phyloP scores from a whole-genome alignment of 2,888 invertebrate species.

The Mactromeris polynyma region DNA sequence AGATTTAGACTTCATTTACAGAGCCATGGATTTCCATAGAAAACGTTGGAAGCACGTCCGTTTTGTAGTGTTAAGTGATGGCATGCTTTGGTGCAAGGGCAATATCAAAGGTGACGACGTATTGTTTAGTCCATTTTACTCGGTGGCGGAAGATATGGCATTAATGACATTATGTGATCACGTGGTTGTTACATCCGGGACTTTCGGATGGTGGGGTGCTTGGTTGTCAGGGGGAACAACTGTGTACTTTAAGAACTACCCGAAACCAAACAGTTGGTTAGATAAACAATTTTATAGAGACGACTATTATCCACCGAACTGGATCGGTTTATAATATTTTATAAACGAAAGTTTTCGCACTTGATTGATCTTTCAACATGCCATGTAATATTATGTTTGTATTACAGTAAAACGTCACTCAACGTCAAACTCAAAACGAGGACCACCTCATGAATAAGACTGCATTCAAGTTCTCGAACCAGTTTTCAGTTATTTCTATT shows the following conservation, averaged over 20 bases:
- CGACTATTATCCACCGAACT: constrained; percentile 74
- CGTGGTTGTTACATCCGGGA: constrained; percentile 87
- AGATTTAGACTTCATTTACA: constrained; percentile 61
- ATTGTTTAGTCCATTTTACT: constrained; percentile 59
- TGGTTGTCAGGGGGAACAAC: constrained; percentile 81
- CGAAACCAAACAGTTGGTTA: constrained; percentile 66
- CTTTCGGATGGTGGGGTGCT: constrained; percentile 85
- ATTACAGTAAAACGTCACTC: no score
- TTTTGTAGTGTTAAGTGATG: constrained; percentile 75
- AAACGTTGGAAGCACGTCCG: constrained; percentile 56
- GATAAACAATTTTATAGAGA: constrained; percentile 52
- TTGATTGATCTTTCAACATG: no score
- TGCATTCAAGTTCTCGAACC: no score
- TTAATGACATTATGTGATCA: constrained; percentile 84
- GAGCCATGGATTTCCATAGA: constrained; percentile 72
- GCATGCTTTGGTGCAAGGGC: constrained; percentile 68
- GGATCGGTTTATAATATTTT: constrained; percentile 66
- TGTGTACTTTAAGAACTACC: constrained; percentile 74
- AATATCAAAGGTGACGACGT: constrained; percentile 62
- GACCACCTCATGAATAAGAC: no score
- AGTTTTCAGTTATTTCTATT: no score
- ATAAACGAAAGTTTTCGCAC: no score
- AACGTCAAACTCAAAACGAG: no score
- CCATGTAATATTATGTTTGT: no score
- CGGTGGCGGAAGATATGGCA: constrained; percentile 70